Percentiles rank a stretch among this genome's conserved stretches.
Evolutionary conservation across 2,888 invertebrate genomes (phyloP).

Genomic region (Chydorus sphaericus): DNA sequence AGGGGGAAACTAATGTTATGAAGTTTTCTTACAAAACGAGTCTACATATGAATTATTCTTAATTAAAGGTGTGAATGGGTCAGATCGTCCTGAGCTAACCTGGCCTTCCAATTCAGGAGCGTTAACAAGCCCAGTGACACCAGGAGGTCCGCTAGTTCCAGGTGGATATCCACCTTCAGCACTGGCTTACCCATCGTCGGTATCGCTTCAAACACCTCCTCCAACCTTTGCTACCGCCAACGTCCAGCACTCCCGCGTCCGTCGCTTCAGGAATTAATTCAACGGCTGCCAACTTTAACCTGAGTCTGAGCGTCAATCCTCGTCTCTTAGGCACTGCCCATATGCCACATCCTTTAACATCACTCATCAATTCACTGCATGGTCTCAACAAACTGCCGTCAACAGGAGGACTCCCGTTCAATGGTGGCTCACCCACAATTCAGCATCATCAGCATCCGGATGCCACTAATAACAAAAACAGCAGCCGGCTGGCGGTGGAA

Average conservation of each 20-base stretch:
- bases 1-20: no score
- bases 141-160: background rate
- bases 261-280: background rate
- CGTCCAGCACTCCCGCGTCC: background rate
- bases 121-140: background rate
- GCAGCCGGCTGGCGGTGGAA: no score
- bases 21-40: no score
- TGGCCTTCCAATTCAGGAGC: background rate
- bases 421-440: background rate
- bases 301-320: constrained; percentile 3
- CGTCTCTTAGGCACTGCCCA: background rate
- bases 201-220: background rate
- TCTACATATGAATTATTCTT: no score
- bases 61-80: background rate
- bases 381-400: background rate
- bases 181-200: background rate
- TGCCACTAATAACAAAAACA: background rate
- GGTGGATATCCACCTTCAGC: background rate
- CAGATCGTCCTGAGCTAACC: background rate
- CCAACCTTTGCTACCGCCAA: background rate
- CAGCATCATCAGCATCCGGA: background rate
- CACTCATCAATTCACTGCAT: constrained; percentile 2
- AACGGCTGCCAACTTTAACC: background rate
- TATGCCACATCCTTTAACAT: background rate
- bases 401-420: background rate